phyloP scores from a whole-genome alignment of 2,888 invertebrate genomes.

The Catocala fraxini region DNA sequence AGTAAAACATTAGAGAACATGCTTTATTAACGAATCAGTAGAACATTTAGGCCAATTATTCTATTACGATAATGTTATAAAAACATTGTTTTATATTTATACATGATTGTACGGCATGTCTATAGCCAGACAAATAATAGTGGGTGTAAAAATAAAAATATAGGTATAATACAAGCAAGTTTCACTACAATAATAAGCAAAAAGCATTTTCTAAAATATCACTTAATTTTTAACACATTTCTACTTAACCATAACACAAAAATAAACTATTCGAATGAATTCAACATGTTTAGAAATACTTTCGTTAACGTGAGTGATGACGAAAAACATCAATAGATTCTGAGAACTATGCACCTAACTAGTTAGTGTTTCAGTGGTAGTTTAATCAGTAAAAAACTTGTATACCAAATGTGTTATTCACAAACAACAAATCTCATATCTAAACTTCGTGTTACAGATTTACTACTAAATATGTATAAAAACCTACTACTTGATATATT shows the following conservation, averaged over 20 bases:
- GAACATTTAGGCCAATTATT: constrained; percentile 1
- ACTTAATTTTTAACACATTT: constrained; percentile 66
- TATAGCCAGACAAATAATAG: constrained; percentile 17
- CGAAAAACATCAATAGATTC: constrained; percentile 47
- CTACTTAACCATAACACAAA: constrained; percentile 73
- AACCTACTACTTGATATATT: constrained; percentile 75
- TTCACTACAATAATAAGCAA: constrained; percentile 58
- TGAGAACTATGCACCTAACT: constrained; percentile 39
- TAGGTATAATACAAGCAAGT: constrained; percentile 38
- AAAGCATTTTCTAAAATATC: constrained; percentile 64
- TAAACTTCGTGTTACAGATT: constrained; percentile 64
- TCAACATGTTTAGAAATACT: constrained; percentile 79
- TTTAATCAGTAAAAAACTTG: constrained; percentile 57
- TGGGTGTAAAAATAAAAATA: constrained; percentile 29
- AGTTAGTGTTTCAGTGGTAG: constrained; percentile 49
- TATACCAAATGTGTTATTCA: constrained; percentile 58
- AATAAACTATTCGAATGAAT: constrained; percentile 85
- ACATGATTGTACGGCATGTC: constrained; percentile 19
- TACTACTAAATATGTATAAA: constrained; percentile 75
- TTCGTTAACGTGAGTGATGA: constrained; percentile 49
- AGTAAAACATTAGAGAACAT: constrained; percentile 10
- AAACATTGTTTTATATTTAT: constrained; percentile 6
- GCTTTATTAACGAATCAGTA: constrained; percentile 4
- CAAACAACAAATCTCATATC: constrained; percentile 63
- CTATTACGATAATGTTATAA: neutral